phyloP scores from a whole-genome alignment of 2,113 vertebrate genomes.

The Trichechus manatus region DNA sequence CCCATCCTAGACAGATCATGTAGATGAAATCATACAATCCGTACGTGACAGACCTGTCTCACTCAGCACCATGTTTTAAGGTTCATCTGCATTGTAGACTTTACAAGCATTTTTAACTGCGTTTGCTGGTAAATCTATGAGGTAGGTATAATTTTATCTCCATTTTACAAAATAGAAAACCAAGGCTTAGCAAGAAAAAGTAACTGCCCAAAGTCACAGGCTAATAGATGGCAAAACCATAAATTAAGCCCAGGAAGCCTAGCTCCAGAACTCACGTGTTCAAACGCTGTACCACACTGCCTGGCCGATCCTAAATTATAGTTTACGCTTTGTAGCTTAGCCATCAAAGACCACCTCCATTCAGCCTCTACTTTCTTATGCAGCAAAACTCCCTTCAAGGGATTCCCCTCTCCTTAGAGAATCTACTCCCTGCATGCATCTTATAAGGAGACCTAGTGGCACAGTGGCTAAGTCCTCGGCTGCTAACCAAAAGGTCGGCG shows the following conservation, averaged over 20 bases:
- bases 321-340: background rate
- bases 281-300: rapidly evolving
- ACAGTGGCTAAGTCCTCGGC: background rate
- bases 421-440: background rate
- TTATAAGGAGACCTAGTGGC: background rate
- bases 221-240: background rate
- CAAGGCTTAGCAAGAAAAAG: background rate
- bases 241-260: background rate
- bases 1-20: background rate
- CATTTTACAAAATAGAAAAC: background rate
- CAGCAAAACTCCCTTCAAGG: background rate
- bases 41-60: background rate
- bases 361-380: background rate
- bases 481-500: background rate
- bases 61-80: background rate
- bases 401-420: background rate
- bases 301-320: background rate
- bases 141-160: background rate
- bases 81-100: background rate
- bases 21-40: background rate
- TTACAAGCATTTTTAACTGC: background rate
- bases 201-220: background rate
- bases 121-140: background rate
- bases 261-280: background rate
- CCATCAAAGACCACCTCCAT: background rate